These are phyloP conservation scores for Sinelater perroti DNA, from an alignment of 2,888 invertebrate genomes.

Conservation along the genomic window DNA sequence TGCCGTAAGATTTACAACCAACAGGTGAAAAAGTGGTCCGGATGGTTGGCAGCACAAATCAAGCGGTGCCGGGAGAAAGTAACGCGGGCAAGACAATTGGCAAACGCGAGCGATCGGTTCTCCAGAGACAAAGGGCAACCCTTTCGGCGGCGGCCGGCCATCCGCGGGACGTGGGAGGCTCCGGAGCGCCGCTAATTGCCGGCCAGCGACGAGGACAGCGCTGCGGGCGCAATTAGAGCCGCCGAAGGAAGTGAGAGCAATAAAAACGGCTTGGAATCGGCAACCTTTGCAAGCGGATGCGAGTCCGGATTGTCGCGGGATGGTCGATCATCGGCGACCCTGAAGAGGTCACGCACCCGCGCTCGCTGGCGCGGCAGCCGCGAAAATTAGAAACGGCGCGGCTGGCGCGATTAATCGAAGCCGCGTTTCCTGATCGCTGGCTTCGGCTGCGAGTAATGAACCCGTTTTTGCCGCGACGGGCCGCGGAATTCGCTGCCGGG, in stretches of 20 bases:
- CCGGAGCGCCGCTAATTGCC: too few relatives aligned
- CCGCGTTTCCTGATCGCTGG: conserved; percentile 27
- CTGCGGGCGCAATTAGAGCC: conserved; percentile 16
- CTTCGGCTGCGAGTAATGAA: conserved; percentile 17
- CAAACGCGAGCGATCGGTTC: too few relatives aligned
- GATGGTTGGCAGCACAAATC: too few relatives aligned
- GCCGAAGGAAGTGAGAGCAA: conserved; percentile 36
- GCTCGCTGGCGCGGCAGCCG: conserved; percentile 26
- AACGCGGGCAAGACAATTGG: too few relatives aligned
- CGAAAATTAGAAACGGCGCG: conserved; percentile 37
- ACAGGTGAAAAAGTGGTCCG: too few relatives aligned
- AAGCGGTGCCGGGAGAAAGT: not conserved
- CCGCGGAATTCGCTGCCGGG: not conserved
- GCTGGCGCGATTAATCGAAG: conserved; percentile 31
- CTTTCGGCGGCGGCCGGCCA: too few relatives aligned
- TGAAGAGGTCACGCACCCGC: conserved; percentile 49
- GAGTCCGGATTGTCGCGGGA: conserved; percentile 39
- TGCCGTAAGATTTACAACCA: too few relatives aligned
- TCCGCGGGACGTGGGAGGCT: too few relatives aligned
- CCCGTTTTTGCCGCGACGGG: conserved; percentile 3
- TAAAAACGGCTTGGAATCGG: conserved; percentile 35
- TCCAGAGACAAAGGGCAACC: too few relatives aligned
- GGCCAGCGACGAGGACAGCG: conserved; percentile 8
- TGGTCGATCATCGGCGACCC: conserved; percentile 42
- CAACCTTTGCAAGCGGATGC: conserved; percentile 40